These are phyloP conservation scores for Dyspetes luteomarginatus DNA, from an alignment of 2,888 invertebrate species.

Conservation along the genomic window DNA sequence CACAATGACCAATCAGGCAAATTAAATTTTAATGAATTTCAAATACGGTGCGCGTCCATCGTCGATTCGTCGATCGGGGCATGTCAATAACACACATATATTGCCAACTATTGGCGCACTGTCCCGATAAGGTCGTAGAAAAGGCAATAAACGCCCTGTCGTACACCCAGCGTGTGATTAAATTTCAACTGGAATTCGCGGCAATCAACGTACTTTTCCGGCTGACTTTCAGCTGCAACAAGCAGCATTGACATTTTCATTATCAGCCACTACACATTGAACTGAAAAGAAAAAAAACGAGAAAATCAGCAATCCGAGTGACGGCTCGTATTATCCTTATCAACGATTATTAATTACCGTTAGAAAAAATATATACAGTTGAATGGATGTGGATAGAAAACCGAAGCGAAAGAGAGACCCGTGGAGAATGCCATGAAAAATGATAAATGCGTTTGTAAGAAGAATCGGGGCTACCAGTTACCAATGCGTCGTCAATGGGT, in stretches of 20 bases:
- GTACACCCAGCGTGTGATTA: neutral
- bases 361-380: neutral
- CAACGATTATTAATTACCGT: conserved; percentile 9
- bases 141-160: neutral
- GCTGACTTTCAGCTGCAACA: neutral
- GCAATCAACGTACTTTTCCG: neutral
- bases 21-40: neutral
- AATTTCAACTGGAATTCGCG: neutral
- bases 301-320: neutral
- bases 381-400: neutral
- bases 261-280: neutral
- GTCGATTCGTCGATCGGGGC: neutral
- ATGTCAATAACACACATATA: neutral
- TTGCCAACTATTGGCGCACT: neutral
- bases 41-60: neutral
- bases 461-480: neutral
- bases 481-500: conserved; percentile 5
- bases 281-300: neutral
- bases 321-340: neutral
- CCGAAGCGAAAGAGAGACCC: neutral
- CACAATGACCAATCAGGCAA: neutral
- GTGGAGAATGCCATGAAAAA: neutral
- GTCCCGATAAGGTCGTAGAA: neutral
- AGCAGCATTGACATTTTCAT: conserved; percentile 12
- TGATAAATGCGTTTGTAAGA: conserved; percentile 16